Percentiles rank a stretch among this genome's conserved stretches.
phyloP scores from a whole-genome alignment of 2,888 invertebrate genomes.

The Proisotoma minuta region DNA sequence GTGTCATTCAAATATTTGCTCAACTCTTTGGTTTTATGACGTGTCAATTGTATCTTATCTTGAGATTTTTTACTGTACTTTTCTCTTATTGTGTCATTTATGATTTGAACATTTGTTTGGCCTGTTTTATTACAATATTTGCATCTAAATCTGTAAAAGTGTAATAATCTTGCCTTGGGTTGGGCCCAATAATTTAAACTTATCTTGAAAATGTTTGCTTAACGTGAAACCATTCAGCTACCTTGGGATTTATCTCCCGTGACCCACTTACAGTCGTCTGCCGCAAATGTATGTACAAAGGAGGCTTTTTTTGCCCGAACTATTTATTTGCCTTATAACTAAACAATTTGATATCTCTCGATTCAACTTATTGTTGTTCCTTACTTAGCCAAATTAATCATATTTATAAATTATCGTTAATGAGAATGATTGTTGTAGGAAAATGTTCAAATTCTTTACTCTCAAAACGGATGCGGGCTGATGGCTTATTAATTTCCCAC shows the following conservation, averaged over 20 bases:
- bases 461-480: no score
- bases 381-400: no score
- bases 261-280: no score
- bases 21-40: neutral
- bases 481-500: no score
- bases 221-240: neutral
- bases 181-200: neutral
- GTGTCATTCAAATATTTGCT: neutral
- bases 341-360: no score
- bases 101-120: no score
- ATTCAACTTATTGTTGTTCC: no score
- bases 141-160: neutral
- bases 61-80: neutral
- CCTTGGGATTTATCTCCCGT: neutral
- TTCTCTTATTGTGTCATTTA: neutral
- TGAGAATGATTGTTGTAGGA: no score
- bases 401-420: no score
- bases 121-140: neutral
- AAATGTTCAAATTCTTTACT: no score
- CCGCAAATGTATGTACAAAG: no score
- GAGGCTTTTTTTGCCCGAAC: neutral
- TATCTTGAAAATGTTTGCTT: neutral
- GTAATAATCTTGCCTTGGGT: neutral
- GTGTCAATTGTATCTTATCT: neutral
- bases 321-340: neutral